Percentiles rank a stretch among this genome's conserved stretches.
These are phyloP conservation scores for Drosophila prolongata DNA, from an alignment of 2,888 invertebrate genomes.

Conservation along the genomic window DNA sequence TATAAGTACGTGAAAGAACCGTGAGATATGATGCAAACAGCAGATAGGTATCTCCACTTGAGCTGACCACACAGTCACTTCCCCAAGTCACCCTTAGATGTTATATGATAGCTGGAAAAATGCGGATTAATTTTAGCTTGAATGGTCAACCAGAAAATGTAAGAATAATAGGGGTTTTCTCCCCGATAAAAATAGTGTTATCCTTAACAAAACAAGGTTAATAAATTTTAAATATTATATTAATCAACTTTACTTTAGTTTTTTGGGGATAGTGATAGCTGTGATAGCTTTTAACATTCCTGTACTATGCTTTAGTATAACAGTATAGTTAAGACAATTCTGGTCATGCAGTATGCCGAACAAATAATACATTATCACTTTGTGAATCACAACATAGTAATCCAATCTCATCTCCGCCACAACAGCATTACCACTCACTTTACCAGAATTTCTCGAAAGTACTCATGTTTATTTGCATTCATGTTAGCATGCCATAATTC, in stretches of 20 bases:
- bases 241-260: neutral
- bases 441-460: constrained; percentile 6
- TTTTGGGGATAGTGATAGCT: no score
- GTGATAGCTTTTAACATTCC: no score
- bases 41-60: constrained; percentile 23
- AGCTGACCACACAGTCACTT: constrained; percentile 50
- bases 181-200: no score
- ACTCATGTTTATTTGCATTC: constrained; percentile 33
- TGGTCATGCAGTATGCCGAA: no score
- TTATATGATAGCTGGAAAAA: neutral
- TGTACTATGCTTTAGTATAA: no score
- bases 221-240: no score
- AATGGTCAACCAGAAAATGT: no score
- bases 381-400: neutral
- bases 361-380: neutral
- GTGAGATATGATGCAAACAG: constrained; percentile 35
- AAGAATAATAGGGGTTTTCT: no score
- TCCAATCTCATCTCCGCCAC: neutral
- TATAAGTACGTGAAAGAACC: constrained; percentile 8
- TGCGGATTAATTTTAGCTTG: neutral
- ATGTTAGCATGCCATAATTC: constrained; percentile 37
- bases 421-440: neutral
- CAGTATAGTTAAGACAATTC: no score
- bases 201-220: no score
- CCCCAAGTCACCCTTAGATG: constrained; percentile 7